Base-by-base conservation (phyloP, 2,888 invertebrate genomes). In the Ditula angustiorana region DNA sequence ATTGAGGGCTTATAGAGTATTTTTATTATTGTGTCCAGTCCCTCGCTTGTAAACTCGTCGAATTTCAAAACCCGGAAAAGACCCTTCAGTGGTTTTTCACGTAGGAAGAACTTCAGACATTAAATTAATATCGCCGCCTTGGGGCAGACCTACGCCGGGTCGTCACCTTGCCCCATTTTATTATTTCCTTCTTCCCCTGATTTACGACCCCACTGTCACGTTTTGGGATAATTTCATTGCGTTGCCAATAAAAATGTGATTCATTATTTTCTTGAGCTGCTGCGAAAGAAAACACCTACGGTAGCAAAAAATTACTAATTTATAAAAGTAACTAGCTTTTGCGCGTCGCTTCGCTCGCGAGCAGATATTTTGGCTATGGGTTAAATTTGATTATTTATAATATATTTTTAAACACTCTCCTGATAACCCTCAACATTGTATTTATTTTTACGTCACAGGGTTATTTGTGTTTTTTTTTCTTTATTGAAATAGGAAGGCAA, bases 211-310 rank as follows among this genome's bases (percentile, higher is more conserved):
- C 52, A 19, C 50, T 35, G 57, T 63, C 57, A 58, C 50, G 52
- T 63, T 50, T 57, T 30, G 63, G 52, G 63, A 35, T 63, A 50
- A 52, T 58, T 63, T 58, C 30, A 52, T 52, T 63, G 57, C 57
- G 16, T 35, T 57, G 52, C 13, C 57, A 52, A 52, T 63, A 58
- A 44, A 62, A 58, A 35, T 28, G 33, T 50, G 56, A 49, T 60
- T 60, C 52, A 60, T 63, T 44, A 57, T 50, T 44, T 41, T 44
- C 56, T 56, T 26, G 28, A 49, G n/a, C 16, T 56, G 37, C n/a
- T 61, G n/a, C 23, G 26, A 49, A 24, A 26, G 13, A 16, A n/a
- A 23, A 21, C n/a, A n/a, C n/a, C 23, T 44, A 4, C 10, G 46
- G 23, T 0, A 4, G 11, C 19, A 5, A 19, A 8, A 7, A 21